These are phyloP conservation scores for Drosophila saltans DNA, from an alignment of 1,140 invertebrate species.

Conservation along the genomic window DNA sequence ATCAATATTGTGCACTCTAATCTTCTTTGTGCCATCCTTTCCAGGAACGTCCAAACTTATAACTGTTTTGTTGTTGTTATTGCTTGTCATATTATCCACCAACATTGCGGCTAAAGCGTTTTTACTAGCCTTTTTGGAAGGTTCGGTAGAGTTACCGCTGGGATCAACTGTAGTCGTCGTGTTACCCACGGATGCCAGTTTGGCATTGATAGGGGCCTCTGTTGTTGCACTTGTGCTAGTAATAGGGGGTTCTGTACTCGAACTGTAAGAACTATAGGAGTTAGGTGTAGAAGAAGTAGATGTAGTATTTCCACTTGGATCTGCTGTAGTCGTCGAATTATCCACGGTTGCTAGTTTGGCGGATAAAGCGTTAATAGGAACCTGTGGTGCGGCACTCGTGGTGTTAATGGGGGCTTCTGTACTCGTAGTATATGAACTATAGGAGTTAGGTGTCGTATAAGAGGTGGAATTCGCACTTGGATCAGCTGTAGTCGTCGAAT, in stretches of 20 bases:
- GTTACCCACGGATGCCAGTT: neutral
- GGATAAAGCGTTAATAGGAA: neutral
- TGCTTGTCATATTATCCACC: no score
- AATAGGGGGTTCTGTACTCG: neutral
- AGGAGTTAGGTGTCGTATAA: neutral
- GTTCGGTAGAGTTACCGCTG: neutral
- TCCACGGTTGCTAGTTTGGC: neutral
- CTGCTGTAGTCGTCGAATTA: neutral
- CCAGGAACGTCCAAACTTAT: conserved; percentile 9
- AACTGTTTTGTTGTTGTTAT: conserved; percentile 13
- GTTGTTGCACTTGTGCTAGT: neutral
- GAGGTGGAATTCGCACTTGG: neutral
- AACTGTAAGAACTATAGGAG: neutral
- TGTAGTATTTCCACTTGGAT: neutral
- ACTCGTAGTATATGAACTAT: neutral
- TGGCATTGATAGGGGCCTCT: neutral
- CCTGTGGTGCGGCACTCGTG: neutral
- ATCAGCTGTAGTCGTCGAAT: neutral
- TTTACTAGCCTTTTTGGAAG: no score
- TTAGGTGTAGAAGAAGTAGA: neutral
- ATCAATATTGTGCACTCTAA: neutral
- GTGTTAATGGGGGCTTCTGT: neutral
- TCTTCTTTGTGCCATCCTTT: neutral
- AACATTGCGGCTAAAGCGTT: no score
- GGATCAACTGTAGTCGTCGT: neutral